phyloP scores from a whole-genome alignment of 1,140 invertebrate genomes.

The Drosophila triauraria region DNA sequence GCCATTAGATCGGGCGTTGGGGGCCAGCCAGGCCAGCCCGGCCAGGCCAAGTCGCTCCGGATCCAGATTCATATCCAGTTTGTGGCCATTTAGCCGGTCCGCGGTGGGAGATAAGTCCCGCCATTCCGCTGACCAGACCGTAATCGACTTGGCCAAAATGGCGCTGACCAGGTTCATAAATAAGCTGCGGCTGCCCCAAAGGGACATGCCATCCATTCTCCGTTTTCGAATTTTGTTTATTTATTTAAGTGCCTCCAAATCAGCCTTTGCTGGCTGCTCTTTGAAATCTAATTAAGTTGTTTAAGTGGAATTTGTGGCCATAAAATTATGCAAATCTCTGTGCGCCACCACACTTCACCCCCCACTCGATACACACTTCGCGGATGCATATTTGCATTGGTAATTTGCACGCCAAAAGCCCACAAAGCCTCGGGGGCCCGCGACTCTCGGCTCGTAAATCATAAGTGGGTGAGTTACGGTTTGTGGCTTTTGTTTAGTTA shows the following conservation, averaged over 20 bases:
- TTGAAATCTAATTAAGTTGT: slow-evolving; percentile 80
- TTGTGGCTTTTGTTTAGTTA: slow-evolving; percentile 20
- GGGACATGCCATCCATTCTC: slow-evolving; percentile 75
- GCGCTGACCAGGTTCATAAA: slow-evolving; percentile 59
- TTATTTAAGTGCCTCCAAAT: slow-evolving; percentile 80
- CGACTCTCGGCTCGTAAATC: slow-evolving; percentile 61
- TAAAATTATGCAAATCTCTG: slow-evolving; percentile 77
- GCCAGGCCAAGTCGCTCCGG: slow-evolving; percentile 12
- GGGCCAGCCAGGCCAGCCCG: slow-evolving; percentile 39
- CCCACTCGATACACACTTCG: slow-evolving; percentile 43
- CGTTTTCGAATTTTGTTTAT: slow-evolving; percentile 65
- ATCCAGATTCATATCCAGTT: slow-evolving; percentile 51
- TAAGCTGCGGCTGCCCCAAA: slow-evolving; percentile 61
- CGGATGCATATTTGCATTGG: slow-evolving; percentile 72
- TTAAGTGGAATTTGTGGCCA: slow-evolving; percentile 77
- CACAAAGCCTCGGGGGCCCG: slow-evolving; percentile 40
- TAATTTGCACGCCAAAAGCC: slow-evolving; percentile 65
- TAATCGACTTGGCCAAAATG: slow-evolving; percentile 62
- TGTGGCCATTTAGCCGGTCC: slow-evolving; percentile 38
- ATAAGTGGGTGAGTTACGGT: slow-evolving; percentile 61
- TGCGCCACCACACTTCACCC: slow-evolving; percentile 36
- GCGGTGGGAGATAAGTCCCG: slow-evolving; percentile 45
- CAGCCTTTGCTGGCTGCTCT: slow-evolving; percentile 61
- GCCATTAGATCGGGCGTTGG: slow-evolving; percentile 69
- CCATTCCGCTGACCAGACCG: slow-evolving; percentile 20